A percentile compares a stretch with the other conserved stretches of the same genome.
These are phyloP conservation scores for Stenoptilia bipunctidactyla DNA, from an alignment of 2,888 invertebrate species.

Conservation along the genomic window DNA sequence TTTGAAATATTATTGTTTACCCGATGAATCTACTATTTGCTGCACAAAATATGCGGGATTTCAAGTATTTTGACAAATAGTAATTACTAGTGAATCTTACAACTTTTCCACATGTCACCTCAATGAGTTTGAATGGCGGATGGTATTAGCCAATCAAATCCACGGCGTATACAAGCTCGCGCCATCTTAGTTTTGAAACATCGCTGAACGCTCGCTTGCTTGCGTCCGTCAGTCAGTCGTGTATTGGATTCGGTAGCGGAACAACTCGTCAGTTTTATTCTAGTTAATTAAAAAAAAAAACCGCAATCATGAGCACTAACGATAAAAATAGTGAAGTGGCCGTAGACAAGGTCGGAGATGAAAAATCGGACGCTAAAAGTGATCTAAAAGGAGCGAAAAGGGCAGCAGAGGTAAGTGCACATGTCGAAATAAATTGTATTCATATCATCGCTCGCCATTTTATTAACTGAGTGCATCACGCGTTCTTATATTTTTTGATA, in stretches of 20 bases:
- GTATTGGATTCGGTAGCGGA: conserved; percentile 73
- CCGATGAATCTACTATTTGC: neutral
- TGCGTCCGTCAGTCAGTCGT: conserved; percentile 75
- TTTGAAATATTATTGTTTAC: too few relatives aligned
- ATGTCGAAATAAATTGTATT: conserved; percentile 54
- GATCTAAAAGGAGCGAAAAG: conserved; percentile 90
- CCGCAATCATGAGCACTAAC: conserved; percentile 70
- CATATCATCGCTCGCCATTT: conserved; percentile 67
- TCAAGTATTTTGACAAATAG: too few relatives aligned
- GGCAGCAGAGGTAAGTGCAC: conserved; percentile 86
- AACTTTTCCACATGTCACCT: conserved; percentile 40
- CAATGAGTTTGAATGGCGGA: conserved; percentile 48
- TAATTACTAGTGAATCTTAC: too few relatives aligned
- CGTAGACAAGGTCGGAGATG: conserved; percentile 87
- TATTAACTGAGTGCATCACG: conserved; percentile 38
- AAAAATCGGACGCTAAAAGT: conserved; percentile 82
- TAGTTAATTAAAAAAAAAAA: conserved; percentile 56
- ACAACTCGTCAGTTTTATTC: conserved; percentile 46
- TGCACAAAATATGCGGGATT: neutral
- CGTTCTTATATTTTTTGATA: conserved; percentile 18
- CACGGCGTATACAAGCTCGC: conserved; percentile 68
- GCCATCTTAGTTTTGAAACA: conserved; percentile 89
- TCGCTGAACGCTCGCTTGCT: conserved; percentile 67
- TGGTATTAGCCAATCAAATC: conserved; percentile 43
- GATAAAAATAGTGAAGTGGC: conserved; percentile 89